Evolutionary conservation across 92 coral and sea anemone genomes (phyloP).

Genomic region (Heteractis magnifica): DNA sequence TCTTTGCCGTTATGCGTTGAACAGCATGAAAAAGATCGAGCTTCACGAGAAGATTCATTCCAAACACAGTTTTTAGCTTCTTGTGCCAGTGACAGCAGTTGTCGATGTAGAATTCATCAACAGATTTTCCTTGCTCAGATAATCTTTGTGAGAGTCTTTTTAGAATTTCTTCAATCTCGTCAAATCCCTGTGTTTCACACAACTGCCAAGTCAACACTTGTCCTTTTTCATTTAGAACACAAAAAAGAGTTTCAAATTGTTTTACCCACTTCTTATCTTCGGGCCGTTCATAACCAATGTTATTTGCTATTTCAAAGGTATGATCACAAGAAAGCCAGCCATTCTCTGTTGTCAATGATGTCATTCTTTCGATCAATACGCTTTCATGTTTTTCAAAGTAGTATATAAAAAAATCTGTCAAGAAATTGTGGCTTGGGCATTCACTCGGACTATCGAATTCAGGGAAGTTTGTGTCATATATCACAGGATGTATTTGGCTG

Average conservation of each 20-base stretch:
- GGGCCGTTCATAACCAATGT: constrained; percentile 43
- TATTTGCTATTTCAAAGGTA: constrained; percentile 48
- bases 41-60: constrained; percentile 26
- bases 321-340: constrained; percentile 62
- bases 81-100: constrained; percentile 58
- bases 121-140: constrained; percentile 18
- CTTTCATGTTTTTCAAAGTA: constrained; percentile 46
- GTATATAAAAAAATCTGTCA: constrained; percentile 39
- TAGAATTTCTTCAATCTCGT: constrained; percentile 26
- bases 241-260: constrained; percentile 44
- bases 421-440: constrained; percentile 48
- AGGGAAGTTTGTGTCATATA: constrained; percentile 19
- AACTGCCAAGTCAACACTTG: constrained; percentile 57
- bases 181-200: constrained; percentile 29
- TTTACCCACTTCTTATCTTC: constrained; percentile 49
- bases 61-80: constrained; percentile 48
- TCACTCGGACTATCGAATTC: constrained; percentile 12
- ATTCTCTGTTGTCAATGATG: constrained; percentile 23
- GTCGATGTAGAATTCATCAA: constrained; percentile 48
- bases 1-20: constrained; percentile 29
- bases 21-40: constrained; percentile 50
- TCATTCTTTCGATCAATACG: constrained; percentile 38
- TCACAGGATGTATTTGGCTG: constrained; percentile 33
- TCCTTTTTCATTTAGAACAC: constrained; percentile 53
- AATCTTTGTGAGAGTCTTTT: constrained; percentile 31